These are phyloP conservation scores for Hymenopus coronatus DNA, from an alignment of 2,888 invertebrate genomes.

Conservation along the genomic window DNA sequence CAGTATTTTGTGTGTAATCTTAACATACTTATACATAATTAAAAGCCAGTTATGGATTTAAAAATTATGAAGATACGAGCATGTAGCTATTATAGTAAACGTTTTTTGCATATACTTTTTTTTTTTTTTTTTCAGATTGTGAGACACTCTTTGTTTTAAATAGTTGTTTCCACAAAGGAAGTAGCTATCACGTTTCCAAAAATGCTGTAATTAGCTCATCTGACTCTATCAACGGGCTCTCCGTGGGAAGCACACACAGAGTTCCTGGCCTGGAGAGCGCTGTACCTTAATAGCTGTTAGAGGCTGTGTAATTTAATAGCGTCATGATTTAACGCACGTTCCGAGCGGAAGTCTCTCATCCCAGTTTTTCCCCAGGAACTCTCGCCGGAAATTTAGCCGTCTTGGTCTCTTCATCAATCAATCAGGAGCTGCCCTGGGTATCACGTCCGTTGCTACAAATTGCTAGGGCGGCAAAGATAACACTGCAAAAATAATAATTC, in stretches of 20 bases:
- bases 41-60: no score
- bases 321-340: not conserved
- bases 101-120: no score
- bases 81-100: no score
- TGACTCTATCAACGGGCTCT: not conserved
- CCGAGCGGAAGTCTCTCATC: not conserved
- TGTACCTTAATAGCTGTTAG: not conserved
- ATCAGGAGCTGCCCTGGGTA: not conserved
- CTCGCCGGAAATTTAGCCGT: not conserved
- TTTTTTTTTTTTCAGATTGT: no score
- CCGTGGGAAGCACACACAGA: not conserved
- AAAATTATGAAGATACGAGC: no score
- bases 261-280: not conserved
- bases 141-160: no score
- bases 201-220: not conserved
- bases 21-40: no score
- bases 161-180: no score
- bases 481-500: not conserved
- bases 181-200: not conserved
- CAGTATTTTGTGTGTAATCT: no score
- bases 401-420: slow-evolving; percentile 6
- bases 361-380: not conserved
- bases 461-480: not conserved
- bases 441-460: not conserved
- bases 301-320: not conserved